Evolutionary conservation across 2,888 invertebrate species (phyloP).

Genomic region (Drosophila sordidapex): DNA sequence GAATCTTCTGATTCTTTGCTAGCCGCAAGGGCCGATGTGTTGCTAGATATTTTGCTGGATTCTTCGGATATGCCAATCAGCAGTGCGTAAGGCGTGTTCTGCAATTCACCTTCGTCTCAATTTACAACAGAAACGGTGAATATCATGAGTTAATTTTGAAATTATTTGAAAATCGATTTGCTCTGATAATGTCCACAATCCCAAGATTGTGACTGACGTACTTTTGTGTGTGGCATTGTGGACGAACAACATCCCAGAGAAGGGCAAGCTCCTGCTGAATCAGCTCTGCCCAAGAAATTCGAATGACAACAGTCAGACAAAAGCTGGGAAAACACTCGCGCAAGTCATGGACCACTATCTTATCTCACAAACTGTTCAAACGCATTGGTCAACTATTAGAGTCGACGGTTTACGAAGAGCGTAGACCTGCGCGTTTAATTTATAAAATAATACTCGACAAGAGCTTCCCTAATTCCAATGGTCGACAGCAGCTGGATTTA

Average conservation of each 20-base stretch:
- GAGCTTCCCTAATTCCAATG: background rate
- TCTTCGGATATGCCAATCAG: slow-evolving; percentile 2
- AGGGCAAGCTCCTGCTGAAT: background rate
- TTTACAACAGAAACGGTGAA: background rate
- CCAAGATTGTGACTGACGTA: background rate
- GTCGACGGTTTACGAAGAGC: background rate
- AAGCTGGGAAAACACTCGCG: background rate
- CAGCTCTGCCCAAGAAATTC: slow-evolving; percentile 3
- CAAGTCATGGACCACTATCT: background rate
- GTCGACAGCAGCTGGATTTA: background rate
- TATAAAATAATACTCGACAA: slow-evolving; percentile 5
- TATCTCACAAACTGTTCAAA: background rate
- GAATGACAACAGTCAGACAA: background rate
- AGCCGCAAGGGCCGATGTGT: background rate
- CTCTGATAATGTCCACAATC: background rate
- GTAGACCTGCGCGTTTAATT: background rate
- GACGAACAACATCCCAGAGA: slow-evolving; percentile 1
- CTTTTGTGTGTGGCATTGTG: slow-evolving; percentile 10
- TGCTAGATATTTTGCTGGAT: slow-evolving; percentile 13
- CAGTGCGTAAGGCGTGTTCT: background rate
- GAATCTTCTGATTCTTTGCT: too few relatives aligned
- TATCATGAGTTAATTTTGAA: slow-evolving; percentile 10
- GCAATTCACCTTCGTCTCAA: background rate
- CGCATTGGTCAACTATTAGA: background rate
- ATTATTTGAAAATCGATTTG: slow-evolving; percentile 6